Conservation (phyloP, 2,797 vertebrate species). For the Otus scops region DNA sequence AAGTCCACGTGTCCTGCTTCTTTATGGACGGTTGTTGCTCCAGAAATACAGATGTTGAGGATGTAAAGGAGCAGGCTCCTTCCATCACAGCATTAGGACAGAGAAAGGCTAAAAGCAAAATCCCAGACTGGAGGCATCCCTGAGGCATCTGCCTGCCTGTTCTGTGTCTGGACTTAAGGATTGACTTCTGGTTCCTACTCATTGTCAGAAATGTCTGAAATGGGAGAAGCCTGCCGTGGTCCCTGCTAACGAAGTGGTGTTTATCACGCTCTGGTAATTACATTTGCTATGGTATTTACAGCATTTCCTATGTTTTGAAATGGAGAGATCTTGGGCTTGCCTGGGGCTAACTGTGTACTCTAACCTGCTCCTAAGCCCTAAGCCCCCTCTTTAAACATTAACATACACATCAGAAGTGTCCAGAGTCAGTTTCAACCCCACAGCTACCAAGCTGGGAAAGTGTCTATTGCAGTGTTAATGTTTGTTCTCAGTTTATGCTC, state of each 20-base stretch:
- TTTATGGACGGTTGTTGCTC: background rate
- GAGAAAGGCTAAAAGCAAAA: background rate
- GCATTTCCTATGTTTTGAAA: conserved; percentile 46
- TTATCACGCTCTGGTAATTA: conserved; percentile 29
- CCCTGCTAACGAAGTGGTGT: background rate
- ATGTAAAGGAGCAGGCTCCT: background rate
- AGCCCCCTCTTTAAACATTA: background rate
- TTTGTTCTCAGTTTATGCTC: background rate
- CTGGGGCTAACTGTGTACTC: background rate
- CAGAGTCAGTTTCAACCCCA: background rate
- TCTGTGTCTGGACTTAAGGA: background rate
- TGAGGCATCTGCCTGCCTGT: background rate
- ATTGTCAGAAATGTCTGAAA: background rate
- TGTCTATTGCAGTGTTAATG: background rate
- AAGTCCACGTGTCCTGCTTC: background rate
- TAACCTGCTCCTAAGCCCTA: background rate
- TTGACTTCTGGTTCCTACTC: background rate
- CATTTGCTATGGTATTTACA: conserved; percentile 43
- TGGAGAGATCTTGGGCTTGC: background rate
- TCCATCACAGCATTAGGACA: background rate
- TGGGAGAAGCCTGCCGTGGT: background rate
- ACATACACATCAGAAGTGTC: background rate
- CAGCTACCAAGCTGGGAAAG: fast-evolving
- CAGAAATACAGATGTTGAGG: conserved; percentile 11
- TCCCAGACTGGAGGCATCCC: background rate